Evolutionary conservation across 2,888 invertebrate species (phyloP), one percentile per base, ranked within the genome.

Genomic region (Ophion ellenae): DNA sequence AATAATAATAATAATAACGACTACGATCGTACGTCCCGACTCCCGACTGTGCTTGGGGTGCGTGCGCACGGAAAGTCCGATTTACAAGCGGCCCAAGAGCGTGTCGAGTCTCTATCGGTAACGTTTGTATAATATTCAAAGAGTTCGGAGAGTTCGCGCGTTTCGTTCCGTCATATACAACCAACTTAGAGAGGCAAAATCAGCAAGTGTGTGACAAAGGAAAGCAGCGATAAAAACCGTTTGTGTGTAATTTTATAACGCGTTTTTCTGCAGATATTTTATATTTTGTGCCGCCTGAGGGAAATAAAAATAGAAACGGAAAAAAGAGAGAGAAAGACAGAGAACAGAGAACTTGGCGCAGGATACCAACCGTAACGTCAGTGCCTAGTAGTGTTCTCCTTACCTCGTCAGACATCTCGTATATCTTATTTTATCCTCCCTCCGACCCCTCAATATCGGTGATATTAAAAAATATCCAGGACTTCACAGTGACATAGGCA

Each of bases 341-440:
- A 70, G 17, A 32, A 40, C 40, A 24, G 57, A 59, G 20, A 73
- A 74, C 73, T 74, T 61, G 73, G 73, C 73, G 14, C 71, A 61
- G 63, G 73, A 59, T 20, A 36, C 59, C 20, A 73, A 73, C 59
- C 59, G 59, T 59, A 57, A 53, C 69, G 47, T 47, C 70, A 32
- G 70, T 63, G 63, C 20, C 70, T 53, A 40, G 73, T 57, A 78
- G 81, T 85, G 63, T 57, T 74, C 64, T 45, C 20, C 59, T 57
- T 36, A 53, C 81, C 74, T n/a, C 69, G 78, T 85, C 74, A 32
- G 74, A 74, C 74, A 40, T 74, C 59, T 36, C 28, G 28, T 20
- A 32, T 47, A 17, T 28, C 20, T 14, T 59, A 24, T 76, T 77
- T 67, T 59, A 64, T 76, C 86, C 67, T 84, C 83, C 80, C 71